Evolutionary conservation across 2,113 vertebrate species (phyloP), one percentile per base, ranked within the genome.

Genomic region (Dasypus novemcinctus): DNA sequence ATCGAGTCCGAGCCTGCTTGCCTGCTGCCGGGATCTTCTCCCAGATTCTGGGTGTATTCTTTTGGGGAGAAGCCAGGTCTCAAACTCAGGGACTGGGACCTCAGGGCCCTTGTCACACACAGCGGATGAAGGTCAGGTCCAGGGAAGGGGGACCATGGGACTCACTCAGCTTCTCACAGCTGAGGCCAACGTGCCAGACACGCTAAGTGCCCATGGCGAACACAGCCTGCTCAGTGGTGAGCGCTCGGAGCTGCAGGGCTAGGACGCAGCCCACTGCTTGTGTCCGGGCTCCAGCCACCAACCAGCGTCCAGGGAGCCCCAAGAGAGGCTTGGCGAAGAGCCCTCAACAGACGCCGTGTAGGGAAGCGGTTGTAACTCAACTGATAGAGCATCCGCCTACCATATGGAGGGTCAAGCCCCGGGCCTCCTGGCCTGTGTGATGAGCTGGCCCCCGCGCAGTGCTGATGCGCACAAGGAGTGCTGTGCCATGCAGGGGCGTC

Each of bases 1-100:
- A 2, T 78, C 49, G 0, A 64, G 86, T 64, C 90, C 21, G 17
- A 59, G 92, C 95, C 89, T 94, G 91, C 41, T 25, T 38, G 29
- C 57, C 57, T 31, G 23, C 38, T 79, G 52, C 52, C 4, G 0
- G 27, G 9, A 21, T 71, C 87, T 75, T 33, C 54, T 25, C 59
- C 72, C 63, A 31, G 66, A 43, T 71, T 52, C 46, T 10, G 82
- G 84, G 41, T 66, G 93, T 61, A 68, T 59, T 71, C 17, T 14
- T 8, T 2, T 72, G 69, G 74, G 78, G 13, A 21, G 5, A 12
- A 64, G 96, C 88, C 96, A 75, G 72, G 11, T 52, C 59, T 66
- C 90, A 23, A 27, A 13, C 43, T 54, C 0, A 0, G 2, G n/a
- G 23, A n/a, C 57, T 1, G 11, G 8, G 81, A 46, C 20, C 85